Evolutionary conservation across 2,113 vertebrate species (phyloP), one percentile per base, ranked within the genome.

Genomic region (Anolis sagrei): DNA sequence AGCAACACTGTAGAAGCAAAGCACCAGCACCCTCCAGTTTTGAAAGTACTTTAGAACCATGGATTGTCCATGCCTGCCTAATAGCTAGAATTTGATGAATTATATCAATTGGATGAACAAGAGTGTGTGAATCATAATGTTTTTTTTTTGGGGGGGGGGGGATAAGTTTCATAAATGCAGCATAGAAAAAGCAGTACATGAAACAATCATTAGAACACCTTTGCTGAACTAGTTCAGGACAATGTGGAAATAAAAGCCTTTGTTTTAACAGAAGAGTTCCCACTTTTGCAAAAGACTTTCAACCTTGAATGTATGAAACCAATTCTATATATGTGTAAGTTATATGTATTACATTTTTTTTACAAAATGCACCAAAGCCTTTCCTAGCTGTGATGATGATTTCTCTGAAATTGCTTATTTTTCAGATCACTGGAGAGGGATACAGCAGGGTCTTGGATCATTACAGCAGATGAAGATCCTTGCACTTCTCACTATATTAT

Each of bases 391-490:
- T 93, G 83, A 90, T 93, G 93, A 92, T 84, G 93, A 89, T 76
- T 91, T 85, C 84, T 92, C 89, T 90, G 89, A 90, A 96, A 95
- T 88, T 94, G 89, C 92, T 96, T 95, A 94, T 96, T 96, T 95
- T 92, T 94, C 93, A 95, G 94, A 94, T 94, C 91, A 93, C 58
- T 93, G 87, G 90, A 93, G 93, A 92, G 87, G 91, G 86, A 93
- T 90, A 93, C 85, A 85, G 85, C 91, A 84, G 90, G 80, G 91
- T 89, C 91, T 85, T 81, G 86, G 81, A 93, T 93, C 88, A 93
- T 92, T 95, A 94, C n/a, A 89, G 90, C 95, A 93, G 79, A 92
- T 89, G 89, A 95, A 90, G 86, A 92, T 93, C 82, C 87, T 91
- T 93, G 92, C 62, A 93, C 62, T 82, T 91, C 83, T 88, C 79